Evolutionary conservation across 2,797 vertebrate genomes (phyloP), one percentile per base, ranked within the genome.

Genomic region (Trachurus trachurus): DNA sequence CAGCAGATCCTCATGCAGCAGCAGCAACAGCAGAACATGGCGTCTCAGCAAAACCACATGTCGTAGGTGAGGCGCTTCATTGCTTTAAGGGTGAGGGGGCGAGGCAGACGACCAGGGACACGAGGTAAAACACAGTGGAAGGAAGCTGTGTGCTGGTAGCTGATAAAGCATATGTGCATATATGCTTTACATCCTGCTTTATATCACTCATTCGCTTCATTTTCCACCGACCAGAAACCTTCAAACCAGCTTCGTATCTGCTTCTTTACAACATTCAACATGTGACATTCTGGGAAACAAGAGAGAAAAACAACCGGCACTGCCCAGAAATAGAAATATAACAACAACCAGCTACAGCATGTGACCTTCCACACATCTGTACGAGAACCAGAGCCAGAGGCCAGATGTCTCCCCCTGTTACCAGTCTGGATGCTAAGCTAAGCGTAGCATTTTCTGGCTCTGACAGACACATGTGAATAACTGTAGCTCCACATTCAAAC

Each of bases 21-120:
- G 81, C 97, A 99, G 70, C 97, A 97, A 60, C 96, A 98, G 65
- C 97, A 97, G 91, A 97, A 97, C 92, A 93, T 96, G 84, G 44
- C 83, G 49, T 67, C 94, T 47, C 98, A 99, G 84, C 98, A 98
- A 93, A 99, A 99, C 87, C 98, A 99, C 91, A 98, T 96, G 96
- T 98, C 98, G 88, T 99, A 99, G 98, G 98, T 99, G 95, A 98
- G 98, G 94, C 95, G 93, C 96, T 96, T 96, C 95, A 95, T 94
- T 93, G 91, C 93, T 94, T 92, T 91, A 85, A 90, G 92, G 90
- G 86, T 86, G 69, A 17, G 17, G 75, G 78, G 42, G 3, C 10
- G 21, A 9, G 5, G 45, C 2, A 2, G 49, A 60, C 42, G 5
- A 45, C 19, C 60, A 10, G 57, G 5, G 34, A 31, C 3, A 4